Base-by-base conservation (phyloP, 2,797 vertebrate species). In the Adrianichthys oophorus region DNA sequence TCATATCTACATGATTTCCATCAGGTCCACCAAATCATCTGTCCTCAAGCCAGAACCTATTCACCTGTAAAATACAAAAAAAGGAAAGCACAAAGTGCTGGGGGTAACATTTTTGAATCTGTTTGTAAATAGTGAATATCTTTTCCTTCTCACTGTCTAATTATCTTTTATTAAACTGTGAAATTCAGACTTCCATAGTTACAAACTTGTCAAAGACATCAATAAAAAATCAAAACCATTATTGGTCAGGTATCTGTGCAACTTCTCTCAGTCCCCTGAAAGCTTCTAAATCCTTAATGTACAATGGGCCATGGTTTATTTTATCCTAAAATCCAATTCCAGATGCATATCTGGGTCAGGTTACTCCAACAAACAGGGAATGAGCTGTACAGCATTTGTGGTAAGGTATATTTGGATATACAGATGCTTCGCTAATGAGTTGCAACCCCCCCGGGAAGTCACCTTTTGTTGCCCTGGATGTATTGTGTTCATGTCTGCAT, bases 351-450 rank as follows among this genome's bases (percentile, higher is more conserved):
- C 32, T 56, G 42, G 54, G 56, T 56, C 61, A 56, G 17, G 50
- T 60, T 66, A 60, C 50, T 17, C 21, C 65, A 59, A 66, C 29
- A 46, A 59, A 46, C 29, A 26, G 56, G 60, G n/a, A 46, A 70
- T 42, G 42, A 41, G 52, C 21, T 48, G 24, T 37, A 59, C 24
- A 56, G 58, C 47, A 56, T 21, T 58, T 52, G 41, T 56, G 42
- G 42, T 50, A 41, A 68, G 17, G 57, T 78, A 15, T 62, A 62
- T 62, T 71, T 76, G 53, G 45, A 67, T 72, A 43, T 16, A 62
- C 74, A 79, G 70, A 80, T 75, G 68, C 52, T 56, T 69, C 47
- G 19, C 26, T 41, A 40, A 18, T 65, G 71, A 76, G 46, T 69
- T 48, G 49, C 19, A 48, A 16, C 48, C 77, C 49, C 19, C 17